phyloP scores from a whole-genome alignment of 2,797 vertebrate species.

The Podarcis siculus region DNA sequence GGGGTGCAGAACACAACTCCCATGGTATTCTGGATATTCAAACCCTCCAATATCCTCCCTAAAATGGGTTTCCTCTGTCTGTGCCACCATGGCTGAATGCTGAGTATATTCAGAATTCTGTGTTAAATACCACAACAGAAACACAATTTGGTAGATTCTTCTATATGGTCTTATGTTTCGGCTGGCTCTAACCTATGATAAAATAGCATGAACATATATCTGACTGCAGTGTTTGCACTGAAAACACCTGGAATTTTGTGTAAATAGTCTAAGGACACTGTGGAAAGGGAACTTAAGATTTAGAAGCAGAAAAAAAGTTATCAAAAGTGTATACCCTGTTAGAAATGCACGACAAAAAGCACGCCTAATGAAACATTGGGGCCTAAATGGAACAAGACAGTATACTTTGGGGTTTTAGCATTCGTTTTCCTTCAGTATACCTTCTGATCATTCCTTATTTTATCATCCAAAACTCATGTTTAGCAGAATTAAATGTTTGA shows the following conservation, averaged over 20 bases:
- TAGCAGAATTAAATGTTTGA: not conserved
- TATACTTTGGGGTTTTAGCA: not conserved
- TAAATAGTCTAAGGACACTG: not conserved
- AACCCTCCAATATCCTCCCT: not conserved
- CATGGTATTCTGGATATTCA: not conserved
- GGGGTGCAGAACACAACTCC: not conserved
- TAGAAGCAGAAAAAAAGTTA: not conserved
- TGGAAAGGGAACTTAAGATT: not conserved
- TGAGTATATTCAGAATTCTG: not conserved
- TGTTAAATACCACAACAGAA: not conserved
- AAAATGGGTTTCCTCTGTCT: not conserved
- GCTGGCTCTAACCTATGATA: not conserved
- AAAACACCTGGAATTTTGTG: slow-evolving; percentile 12
- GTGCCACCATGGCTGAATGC: not conserved
- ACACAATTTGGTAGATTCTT: not conserved
- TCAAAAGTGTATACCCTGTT: not conserved
- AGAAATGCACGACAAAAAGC: not conserved
- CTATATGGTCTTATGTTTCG: not conserved
- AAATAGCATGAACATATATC: not conserved
- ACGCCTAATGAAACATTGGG: not conserved
- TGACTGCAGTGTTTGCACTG: not conserved
- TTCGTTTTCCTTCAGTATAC: not conserved
- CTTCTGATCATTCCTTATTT: not conserved
- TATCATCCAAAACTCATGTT: not conserved
- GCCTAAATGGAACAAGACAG: not conserved